Conservation (phyloP, 2,113 vertebrate species). For the Rhinichthys klamathensis region DNA sequence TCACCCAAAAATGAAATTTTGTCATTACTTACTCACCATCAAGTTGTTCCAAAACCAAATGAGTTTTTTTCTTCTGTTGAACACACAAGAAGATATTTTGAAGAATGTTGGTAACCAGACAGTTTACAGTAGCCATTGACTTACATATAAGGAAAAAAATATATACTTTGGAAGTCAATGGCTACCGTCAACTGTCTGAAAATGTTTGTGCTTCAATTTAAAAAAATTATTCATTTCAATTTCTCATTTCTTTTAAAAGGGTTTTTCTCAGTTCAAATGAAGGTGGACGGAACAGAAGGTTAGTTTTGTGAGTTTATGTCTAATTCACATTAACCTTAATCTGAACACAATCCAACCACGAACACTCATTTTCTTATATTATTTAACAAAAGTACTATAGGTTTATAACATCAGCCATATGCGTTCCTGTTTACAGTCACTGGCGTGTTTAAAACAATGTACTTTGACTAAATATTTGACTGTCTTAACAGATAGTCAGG, state of each 20-base stretch:
- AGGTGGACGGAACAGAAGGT: not conserved
- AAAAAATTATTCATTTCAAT: too few species aligned
- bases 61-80: too few species aligned
- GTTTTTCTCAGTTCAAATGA: not conserved
- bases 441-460: not conserved
- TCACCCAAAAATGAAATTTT: too few species aligned
- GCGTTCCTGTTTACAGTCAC: not conserved
- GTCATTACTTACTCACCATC: too few species aligned
- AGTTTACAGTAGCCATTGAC: too few species aligned
- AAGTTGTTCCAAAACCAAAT: too few species aligned
- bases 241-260: not conserved
- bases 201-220: not conserved
- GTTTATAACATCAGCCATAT: not conserved
- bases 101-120: too few species aligned
- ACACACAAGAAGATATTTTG: too few species aligned
- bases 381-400: not conserved
- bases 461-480: conserved; percentile 16
- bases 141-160: too few species aligned
- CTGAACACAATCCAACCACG: not conserved
- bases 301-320: not conserved
- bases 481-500: not conserved
- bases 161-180: too few species aligned
- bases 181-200: too few species aligned
- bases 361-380: not conserved
- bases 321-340: not conserved